A percentile compares a stretch with the other conserved stretches of the same genome.
Conservation (phyloP, 2,113 vertebrate species). For the Chelonoidis abingdonii region DNA sequence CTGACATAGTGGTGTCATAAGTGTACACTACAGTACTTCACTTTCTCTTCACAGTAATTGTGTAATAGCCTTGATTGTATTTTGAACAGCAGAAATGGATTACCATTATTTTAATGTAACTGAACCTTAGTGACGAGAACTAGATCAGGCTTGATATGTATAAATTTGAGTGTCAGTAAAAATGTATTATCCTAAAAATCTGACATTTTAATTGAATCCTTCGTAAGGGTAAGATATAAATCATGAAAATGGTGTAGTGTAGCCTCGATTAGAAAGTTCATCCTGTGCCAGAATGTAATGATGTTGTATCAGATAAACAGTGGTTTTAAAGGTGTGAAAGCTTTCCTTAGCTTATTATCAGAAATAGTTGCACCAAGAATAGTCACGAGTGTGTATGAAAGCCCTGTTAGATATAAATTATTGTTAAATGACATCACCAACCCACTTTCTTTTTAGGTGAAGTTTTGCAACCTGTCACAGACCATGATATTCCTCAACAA, state of each 20-base stretch:
- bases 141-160: neutral
- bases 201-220: neutral
- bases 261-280: neutral
- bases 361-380: neutral
- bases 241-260: neutral
- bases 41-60: neutral
- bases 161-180: neutral
- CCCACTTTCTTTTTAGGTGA: slow-evolving; percentile 82
- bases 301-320: neutral
- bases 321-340: slow-evolving; percentile 15
- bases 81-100: neutral
- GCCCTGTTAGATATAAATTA: neutral
- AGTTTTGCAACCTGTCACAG: slow-evolving; percentile 94
- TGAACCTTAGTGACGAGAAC: neutral
- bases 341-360: neutral
- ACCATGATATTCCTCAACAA: slow-evolving; percentile 98
- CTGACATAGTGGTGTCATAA: fast-evolving
- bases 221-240: neutral
- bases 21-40: neutral
- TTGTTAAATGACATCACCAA: neutral
- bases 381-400: neutral
- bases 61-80: neutral
- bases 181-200: neutral
- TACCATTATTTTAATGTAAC: neutral
- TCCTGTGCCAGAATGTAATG: neutral